Percentiles rank a stretch among this genome's conserved stretches.
These are phyloP conservation scores for Epinephelus cyanopodus DNA, from an alignment of 2,113 vertebrate species.

Conservation along the genomic window DNA sequence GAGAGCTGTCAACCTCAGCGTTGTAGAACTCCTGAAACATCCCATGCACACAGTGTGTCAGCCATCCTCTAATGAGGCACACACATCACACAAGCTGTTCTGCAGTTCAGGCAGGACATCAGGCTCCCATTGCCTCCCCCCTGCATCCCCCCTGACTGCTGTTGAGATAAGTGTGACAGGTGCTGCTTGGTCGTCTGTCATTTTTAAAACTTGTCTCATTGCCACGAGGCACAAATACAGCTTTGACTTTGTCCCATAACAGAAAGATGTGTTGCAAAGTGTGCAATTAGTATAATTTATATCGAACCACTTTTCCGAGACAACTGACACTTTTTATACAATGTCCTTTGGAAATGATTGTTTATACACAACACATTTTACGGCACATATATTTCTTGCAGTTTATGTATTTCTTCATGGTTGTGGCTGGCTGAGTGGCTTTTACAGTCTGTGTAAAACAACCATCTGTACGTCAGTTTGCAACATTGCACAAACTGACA, in stretches of 20 bases:
- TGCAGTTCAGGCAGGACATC: neutral
- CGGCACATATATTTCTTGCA: neutral
- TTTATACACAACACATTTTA: neutral
- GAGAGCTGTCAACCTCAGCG: neutral
- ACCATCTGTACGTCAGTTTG: neutral
- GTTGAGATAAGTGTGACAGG: conserved; percentile 19
- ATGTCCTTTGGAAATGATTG: neutral
- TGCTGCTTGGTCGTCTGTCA: conserved; percentile 13
- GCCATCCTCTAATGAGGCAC: conserved; percentile 3
- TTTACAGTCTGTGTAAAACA: neutral
- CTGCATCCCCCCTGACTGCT: neutral
- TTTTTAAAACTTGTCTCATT: neutral
- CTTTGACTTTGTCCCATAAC: neutral
- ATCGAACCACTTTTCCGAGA: neutral
- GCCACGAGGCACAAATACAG: conserved; percentile 2
- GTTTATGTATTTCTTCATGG: neutral
- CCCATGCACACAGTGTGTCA: conserved; percentile 7
- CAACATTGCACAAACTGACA: neutral
- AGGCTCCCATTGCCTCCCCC: neutral
- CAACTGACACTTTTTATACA: neutral
- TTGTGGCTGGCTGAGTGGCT: neutral
- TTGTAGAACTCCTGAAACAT: conserved; percentile 26
- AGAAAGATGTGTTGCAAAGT: neutral
- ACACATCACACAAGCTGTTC: conserved; percentile 18
- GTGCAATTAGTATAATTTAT: neutral